These are phyloP conservation scores for Lethenteron camtschaticum DNA, from an alignment of 2,113 vertebrate genomes.

Conservation along the genomic window DNA sequence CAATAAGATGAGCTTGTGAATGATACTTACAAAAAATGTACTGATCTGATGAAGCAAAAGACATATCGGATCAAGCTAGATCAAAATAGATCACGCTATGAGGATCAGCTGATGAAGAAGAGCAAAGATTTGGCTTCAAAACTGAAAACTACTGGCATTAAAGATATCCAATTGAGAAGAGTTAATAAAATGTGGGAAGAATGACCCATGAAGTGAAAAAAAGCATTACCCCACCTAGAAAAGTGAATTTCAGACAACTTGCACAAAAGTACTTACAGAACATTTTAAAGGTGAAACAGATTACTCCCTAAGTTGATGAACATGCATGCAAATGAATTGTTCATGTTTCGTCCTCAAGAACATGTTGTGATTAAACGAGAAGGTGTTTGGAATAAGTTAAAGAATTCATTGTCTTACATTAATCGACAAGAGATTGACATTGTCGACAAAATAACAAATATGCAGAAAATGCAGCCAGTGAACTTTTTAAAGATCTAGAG, in stretches of 20 bases:
- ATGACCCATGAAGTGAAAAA: constrained; percentile 12
- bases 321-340: background rate
- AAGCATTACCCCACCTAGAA: background rate
- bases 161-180: constrained; percentile 12
- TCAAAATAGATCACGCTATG: background rate
- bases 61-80: constrained; percentile 12
- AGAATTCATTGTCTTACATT: accelerated
- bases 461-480: background rate
- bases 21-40: constrained; percentile 14
- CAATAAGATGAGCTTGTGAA: constrained; percentile 14
- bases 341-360: accelerated
- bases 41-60: constrained; percentile 11
- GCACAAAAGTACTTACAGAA: constrained; percentile 14
- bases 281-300: constrained; percentile 11
- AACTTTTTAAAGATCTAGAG: constrained; percentile 11
- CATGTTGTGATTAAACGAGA: constrained; percentile 13
- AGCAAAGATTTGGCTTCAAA: no score
- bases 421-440: background rate
- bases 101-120: constrained; percentile 9
- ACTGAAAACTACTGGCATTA: constrained; percentile 3
- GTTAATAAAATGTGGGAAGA: constrained; percentile 12
- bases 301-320: constrained; percentile 6
- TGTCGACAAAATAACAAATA: accelerated
- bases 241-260: constrained; percentile 12
- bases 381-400: accelerated